Percentiles rank a stretch among this genome's conserved stretches.
Conservation (phyloP, 1,140 invertebrate species). For the Drosophila truncata region DNA sequence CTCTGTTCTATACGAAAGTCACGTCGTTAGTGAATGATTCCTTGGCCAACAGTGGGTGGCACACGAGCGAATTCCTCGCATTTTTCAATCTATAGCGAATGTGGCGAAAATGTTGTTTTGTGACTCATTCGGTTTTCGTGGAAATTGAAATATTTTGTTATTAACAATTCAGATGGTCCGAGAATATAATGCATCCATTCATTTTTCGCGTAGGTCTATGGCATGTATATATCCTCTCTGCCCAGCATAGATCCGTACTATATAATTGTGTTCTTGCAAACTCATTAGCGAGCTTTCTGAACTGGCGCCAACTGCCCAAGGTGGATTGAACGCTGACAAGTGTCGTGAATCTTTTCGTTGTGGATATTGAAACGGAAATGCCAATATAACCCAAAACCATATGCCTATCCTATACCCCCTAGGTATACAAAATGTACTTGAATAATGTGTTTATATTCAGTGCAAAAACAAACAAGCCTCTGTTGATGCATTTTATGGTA, state of each 20-base stretch:
- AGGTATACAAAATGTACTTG: constrained; percentile 35
- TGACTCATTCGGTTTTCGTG: constrained; percentile 73
- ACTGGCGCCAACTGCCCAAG: constrained; percentile 57
- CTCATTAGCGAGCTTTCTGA: constrained; percentile 26
- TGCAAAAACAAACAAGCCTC: constrained; percentile 39
- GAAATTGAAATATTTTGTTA: constrained; percentile 70
- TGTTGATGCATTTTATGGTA: constrained; percentile 46
- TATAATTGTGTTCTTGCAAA: constrained; percentile 21
- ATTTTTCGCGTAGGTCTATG: constrained; percentile 21
- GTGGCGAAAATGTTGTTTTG: constrained; percentile 25
- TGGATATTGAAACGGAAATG: constrained; percentile 67
- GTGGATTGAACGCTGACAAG: constrained; percentile 57
- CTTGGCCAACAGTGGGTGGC: constrained; percentile 37
- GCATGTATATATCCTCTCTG: constrained; percentile 15
- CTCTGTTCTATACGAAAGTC: constrained; percentile 17
- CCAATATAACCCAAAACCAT: constrained; percentile 50
- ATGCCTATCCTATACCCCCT: constrained; percentile 27
- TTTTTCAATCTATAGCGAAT: constrained; percentile 48
- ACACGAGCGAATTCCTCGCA: constrained; percentile 74
- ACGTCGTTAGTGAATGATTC: constrained; percentile 74
- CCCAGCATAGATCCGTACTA: constrained; percentile 29
- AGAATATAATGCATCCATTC: constrained; percentile 42
- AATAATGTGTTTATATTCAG: constrained; percentile 55
- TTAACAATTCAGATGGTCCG: constrained; percentile 41
- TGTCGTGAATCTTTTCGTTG: constrained; percentile 15